Base-by-base conservation (phyloP, 2,113 vertebrate genomes). In the Oncorhynchus masou region DNA sequence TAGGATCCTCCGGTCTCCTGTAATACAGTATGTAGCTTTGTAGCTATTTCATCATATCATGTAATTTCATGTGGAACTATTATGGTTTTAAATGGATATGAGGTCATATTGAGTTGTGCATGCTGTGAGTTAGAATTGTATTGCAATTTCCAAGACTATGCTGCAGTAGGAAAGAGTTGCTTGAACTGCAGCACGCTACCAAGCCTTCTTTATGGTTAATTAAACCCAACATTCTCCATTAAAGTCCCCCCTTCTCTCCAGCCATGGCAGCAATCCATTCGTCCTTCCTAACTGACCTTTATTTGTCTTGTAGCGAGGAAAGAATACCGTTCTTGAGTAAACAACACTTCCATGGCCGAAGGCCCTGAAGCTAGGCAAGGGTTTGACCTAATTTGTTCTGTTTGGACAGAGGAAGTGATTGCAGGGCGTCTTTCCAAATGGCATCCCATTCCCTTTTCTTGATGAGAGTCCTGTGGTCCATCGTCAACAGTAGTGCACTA, bases 321-420 rank as follows among this genome's bases (percentile, higher is more conserved):
- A 54, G 12, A 77, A 77, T 78, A 67, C 72, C 78, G 80, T 79
- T 84, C 80, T 54, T 60, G 49, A 68, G 76, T 76, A 89, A 88
- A 89, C 84, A 54, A 19, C 51, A 54, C 51, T 54, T 19, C 51
- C 51, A 82, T 76, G 82, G 78, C 70, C 29, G 64, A 75, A 81
- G n/a, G 83, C 86, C 48, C 4, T 7, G 51, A 54, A 54, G 51
- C 51, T 76, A 81, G 80, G 81, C 68, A 22, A 71, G 82, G 82
- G 82, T 81, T 77, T 39, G 70, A 62, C 82, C 82, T 85, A 80
- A 80, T 88, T 88, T 86, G 83, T 85, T 81, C 81, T 83, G 76
- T 86, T 81, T 78, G 31, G 5, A 34, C 16, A 54, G 15, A 19
- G 80, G 76, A 86, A 81, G 88, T 76, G 89, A 87, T 89, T 84